Conservation (phyloP, 2,797 vertebrate genomes). For the Erithacus rubecula region DNA sequence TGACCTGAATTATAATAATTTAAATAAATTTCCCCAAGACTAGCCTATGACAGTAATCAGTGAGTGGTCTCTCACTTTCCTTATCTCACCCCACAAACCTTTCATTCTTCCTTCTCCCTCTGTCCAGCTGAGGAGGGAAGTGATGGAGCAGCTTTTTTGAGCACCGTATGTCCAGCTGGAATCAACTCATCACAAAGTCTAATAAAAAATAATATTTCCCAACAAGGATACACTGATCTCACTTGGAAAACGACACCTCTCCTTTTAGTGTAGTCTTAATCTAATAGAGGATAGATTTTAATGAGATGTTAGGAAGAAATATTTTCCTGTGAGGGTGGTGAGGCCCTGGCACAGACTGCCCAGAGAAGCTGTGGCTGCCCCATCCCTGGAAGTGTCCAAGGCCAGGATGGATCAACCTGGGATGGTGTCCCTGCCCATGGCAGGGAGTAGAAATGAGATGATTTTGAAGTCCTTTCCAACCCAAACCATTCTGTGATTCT, state of each 20-base stretch:
- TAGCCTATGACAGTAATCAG: neutral
- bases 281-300: neutral
- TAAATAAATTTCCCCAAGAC: neutral
- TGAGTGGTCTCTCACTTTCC: neutral
- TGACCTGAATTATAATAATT: neutral
- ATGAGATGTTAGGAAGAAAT: neutral
- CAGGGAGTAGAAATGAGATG: neutral
- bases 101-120: neutral
- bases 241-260: accelerated
- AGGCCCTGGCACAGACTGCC: accelerated
- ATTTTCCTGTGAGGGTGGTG: accelerated
- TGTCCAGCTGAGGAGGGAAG: neutral
- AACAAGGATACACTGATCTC: neutral
- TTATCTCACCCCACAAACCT: neutral
- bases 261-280: neutral
- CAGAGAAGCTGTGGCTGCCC: neutral
- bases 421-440: neutral
- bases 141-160: neutral
- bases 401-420: neutral
- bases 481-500: neutral
- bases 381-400: neutral
- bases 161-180: accelerated
- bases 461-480: neutral
- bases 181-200: neutral
- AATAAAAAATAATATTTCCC: neutral